phyloP scores from a whole-genome alignment of 2,113 vertebrate species.

The Mungos mungo region DNA sequence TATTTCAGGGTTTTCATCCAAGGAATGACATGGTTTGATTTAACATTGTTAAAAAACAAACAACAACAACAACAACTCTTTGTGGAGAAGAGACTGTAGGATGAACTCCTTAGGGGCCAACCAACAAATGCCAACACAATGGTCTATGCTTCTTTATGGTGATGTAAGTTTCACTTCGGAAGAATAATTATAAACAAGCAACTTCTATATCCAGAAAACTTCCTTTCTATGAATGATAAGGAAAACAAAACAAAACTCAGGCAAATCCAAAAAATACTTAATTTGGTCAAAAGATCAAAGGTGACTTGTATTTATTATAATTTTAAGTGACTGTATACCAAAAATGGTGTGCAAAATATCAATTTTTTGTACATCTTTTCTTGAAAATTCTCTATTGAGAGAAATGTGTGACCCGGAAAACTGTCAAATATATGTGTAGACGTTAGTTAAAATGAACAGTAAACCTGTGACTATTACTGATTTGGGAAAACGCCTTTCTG shows the following conservation, averaged over 20 bases:
- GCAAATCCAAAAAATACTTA: background rate
- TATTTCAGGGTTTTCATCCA: background rate
- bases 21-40: background rate
- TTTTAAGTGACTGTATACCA: conserved; percentile 53
- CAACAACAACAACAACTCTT: background rate
- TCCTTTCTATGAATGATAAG: background rate
- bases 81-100: background rate
- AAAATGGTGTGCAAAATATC: background rate
- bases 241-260: conserved; percentile 55
- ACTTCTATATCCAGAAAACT: background rate
- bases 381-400: background rate
- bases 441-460: conserved; percentile 2
- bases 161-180: background rate
- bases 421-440: background rate
- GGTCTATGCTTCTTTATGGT: background rate
- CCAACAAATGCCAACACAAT: background rate
- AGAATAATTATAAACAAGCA: background rate
- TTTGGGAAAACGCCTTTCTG: background rate
- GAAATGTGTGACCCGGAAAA: background rate
- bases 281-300: background rate
- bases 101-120: background rate
- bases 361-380: background rate
- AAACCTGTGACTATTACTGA: background rate
- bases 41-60: background rate
- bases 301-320: conserved; percentile 23